Evolutionary conservation across 2,113 vertebrate species (phyloP).

Genomic region (Nyctibius bracteatus): DNA sequence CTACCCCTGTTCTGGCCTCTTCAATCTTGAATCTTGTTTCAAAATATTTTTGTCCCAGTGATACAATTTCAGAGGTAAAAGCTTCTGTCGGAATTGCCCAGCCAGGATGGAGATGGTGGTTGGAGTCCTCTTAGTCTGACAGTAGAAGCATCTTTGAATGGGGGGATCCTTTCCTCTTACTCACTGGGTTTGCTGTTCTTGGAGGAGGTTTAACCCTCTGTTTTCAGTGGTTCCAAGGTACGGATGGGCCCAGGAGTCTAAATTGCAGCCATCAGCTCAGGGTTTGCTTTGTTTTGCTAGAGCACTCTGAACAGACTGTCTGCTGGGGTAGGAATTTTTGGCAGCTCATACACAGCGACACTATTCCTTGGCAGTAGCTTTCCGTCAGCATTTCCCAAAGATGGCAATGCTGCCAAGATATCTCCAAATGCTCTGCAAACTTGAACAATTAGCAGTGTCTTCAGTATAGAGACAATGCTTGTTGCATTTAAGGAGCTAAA

Average conservation of each 20-base stretch:
- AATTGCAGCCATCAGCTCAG: not conserved
- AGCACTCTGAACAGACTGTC: not conserved
- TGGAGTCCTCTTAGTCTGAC: not conserved
- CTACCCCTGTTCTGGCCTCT: not conserved
- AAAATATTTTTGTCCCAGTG: not conserved
- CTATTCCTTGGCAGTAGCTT: not conserved
- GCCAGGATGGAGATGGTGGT: not conserved
- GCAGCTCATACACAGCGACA: not conserved
- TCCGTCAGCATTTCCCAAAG: slow-evolving; percentile 27
- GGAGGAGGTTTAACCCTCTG: not conserved
- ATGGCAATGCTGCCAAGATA: slow-evolving; percentile 17
- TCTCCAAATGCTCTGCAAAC: not conserved
- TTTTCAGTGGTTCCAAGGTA: not conserved
- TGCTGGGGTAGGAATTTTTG: not conserved
- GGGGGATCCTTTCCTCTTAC: not conserved
- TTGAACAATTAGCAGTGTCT: not conserved
- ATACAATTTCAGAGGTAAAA: not conserved
- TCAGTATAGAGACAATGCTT: not conserved
- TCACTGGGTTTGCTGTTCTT: not conserved
- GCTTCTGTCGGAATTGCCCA: not conserved
- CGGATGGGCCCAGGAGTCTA: not conserved
- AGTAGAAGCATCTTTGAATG: not conserved
- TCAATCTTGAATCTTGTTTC: not conserved
- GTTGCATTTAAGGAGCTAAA: not conserved
- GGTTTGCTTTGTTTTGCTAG: not conserved